phyloP scores from a whole-genome alignment of 2,113 vertebrate genomes.

The Globicephala melas region DNA sequence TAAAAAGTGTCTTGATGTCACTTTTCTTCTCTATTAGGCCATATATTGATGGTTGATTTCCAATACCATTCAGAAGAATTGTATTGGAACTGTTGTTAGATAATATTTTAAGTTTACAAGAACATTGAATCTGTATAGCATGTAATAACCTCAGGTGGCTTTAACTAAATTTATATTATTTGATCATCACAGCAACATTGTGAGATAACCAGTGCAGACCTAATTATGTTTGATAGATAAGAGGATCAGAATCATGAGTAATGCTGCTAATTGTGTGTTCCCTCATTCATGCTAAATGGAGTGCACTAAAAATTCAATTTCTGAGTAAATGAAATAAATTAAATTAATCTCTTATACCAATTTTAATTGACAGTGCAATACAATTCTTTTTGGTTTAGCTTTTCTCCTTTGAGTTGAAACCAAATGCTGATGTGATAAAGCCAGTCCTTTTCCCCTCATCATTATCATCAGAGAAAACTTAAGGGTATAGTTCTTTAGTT shows the following conservation, averaged over 20 bases:
- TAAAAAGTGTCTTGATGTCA: not conserved
- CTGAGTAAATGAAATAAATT: not conserved
- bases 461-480: conserved; percentile 21
- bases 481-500: not conserved
- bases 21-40: not conserved
- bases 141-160: not conserved
- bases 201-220: not conserved
- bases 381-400: not conserved
- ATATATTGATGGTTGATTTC: not conserved
- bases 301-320: not conserved
- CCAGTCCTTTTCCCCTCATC: not conserved
- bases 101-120: not conserved
- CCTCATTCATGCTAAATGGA: not conserved
- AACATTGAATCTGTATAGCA: not conserved
- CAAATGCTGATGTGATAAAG: not conserved
- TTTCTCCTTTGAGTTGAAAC: not conserved
- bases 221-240: not conserved
- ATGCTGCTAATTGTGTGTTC: not conserved
- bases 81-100: not conserved
- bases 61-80: conserved; percentile 15
- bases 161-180: conserved; percentile 17
- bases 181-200: not conserved
- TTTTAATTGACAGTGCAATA: not conserved
- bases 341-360: not conserved
- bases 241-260: not conserved